Evolutionary conservation across 1,140 invertebrate species (phyloP).

Genomic region (Drosophila miranda): DNA sequence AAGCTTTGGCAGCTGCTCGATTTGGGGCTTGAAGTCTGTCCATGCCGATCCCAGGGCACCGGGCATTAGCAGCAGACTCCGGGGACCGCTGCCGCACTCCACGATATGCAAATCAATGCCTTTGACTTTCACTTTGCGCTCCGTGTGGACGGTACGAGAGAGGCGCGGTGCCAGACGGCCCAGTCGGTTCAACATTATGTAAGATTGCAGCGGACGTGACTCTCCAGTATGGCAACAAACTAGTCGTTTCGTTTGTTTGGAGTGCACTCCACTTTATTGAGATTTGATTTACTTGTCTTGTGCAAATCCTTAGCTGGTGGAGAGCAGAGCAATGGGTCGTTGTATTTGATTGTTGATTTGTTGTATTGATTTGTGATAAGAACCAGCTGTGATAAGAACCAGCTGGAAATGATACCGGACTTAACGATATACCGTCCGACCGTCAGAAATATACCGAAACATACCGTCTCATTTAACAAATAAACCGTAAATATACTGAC

Average conservation of each 20-base stretch:
- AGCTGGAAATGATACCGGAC: no score
- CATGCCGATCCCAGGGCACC: conserved; percentile 90
- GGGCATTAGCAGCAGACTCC: conserved; percentile 88
- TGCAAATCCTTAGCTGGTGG: conserved; percentile 7
- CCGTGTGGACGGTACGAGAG: conserved; percentile 61
- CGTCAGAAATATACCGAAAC: no score
- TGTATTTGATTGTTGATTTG: no score
- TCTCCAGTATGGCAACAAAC: conserved; percentile 35
- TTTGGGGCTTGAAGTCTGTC: conserved; percentile 92
- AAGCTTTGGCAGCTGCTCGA: conserved; percentile 86
- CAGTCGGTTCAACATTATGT: conserved; percentile 56
- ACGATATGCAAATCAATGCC: conserved; percentile 87
- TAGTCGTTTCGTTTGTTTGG: conserved; percentile 9
- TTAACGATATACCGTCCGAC: no score
- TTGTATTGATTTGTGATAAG: conserved; percentile 15
- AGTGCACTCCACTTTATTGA: conserved; percentile 49
- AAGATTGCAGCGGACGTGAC: conserved; percentile 24
- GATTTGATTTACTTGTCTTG: conserved; percentile 11
- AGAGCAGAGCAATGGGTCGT: no score
- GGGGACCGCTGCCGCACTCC: conserved; percentile 87
- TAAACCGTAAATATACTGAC: no score
- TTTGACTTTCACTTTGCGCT: conserved; percentile 85
- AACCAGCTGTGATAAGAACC: conserved; percentile 18
- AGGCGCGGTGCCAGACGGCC: conserved; percentile 13
- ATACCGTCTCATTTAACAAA: no score